phyloP scores from a whole-genome alignment of 1,140 invertebrate species.

The Brachionus plicatilis region DNA sequence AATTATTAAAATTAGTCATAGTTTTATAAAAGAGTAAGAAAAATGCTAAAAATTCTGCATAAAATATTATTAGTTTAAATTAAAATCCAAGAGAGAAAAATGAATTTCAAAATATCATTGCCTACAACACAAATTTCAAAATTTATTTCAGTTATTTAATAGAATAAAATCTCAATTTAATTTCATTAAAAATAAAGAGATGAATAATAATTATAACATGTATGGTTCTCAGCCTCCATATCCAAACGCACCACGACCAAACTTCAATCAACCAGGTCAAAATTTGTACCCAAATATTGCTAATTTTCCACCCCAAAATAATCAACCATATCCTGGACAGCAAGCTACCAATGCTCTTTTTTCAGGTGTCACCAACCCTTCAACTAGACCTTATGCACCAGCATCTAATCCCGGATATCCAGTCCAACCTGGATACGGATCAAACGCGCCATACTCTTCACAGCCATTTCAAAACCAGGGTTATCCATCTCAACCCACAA shows the following conservation, averaged over 20 bases:
- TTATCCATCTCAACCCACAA: background rate
- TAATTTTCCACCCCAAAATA: background rate
- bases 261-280: background rate
- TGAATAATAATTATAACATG: constrained; percentile 9
- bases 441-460: background rate
- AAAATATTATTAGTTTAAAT: background rate
- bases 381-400: background rate
- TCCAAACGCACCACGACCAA: background rate
- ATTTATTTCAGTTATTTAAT: background rate
- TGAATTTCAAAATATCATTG: background rate
- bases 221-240: constrained; percentile 14
- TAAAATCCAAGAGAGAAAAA: background rate
- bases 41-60: background rate
- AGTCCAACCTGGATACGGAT: background rate
- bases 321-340: background rate
- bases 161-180: background rate
- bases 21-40: background rate
- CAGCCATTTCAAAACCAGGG: background rate
- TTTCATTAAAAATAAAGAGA: background rate
- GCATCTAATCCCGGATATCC: background rate
- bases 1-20: background rate
- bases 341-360: background rate
- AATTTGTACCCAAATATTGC: background rate
- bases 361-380: background rate
- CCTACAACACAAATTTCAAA: constrained; percentile 2